These are phyloP conservation scores for Nebria brevicollis DNA, from an alignment of 2,888 invertebrate genomes.

Conservation along the genomic window DNA sequence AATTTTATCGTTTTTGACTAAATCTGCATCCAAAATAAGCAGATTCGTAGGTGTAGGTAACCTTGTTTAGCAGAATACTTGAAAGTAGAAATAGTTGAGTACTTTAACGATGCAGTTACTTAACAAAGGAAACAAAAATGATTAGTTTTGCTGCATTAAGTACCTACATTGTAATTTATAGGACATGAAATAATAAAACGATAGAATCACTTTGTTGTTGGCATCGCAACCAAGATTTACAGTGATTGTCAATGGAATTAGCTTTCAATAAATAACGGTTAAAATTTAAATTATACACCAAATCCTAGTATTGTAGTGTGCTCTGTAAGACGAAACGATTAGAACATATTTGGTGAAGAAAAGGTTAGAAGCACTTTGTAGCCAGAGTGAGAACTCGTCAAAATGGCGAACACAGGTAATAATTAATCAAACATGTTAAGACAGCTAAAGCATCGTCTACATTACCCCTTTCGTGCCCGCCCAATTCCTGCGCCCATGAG, in stretches of 20 bases:
- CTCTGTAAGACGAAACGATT: not conserved
- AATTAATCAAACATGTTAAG: slow-evolving; percentile 46
- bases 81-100: too few species aligned
- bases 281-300: not conserved
- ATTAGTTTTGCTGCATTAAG: not conserved
- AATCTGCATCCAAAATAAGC: too few species aligned
- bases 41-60: too few species aligned
- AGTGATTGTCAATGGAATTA: not conserved
- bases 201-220: not conserved
- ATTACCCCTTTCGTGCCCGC: slow-evolving; percentile 11
- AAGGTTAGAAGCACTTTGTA: not conserved
- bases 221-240: not conserved
- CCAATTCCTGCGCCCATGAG: slow-evolving; percentile 7
- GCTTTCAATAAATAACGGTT: not conserved
- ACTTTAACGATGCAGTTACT: too few species aligned
- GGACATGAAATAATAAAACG: not conserved
- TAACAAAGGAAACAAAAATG: not conserved
- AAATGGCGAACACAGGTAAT: slow-evolving; percentile 47
- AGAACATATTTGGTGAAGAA: not conserved
- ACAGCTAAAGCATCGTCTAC: slow-evolving; percentile 34
- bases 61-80: too few species aligned
- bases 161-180: not conserved
- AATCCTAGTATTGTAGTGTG: not conserved
- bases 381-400: slow-evolving; percentile 29
- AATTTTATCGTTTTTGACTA: too few species aligned